Base-by-base conservation (phyloP, 2,888 invertebrate species). In the Plebejus melissa region DNA sequence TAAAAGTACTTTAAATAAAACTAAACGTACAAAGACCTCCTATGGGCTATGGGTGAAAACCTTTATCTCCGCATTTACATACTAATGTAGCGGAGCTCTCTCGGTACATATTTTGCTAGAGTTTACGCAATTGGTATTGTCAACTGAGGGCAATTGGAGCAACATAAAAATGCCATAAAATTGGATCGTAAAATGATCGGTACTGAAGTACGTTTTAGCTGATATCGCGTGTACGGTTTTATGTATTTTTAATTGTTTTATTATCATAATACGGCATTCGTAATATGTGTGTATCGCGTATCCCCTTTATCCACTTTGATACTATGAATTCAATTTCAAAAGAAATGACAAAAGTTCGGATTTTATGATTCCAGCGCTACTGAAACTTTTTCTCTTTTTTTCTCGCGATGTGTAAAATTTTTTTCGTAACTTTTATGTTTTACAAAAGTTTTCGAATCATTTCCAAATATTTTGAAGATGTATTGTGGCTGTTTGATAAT, bases 151-250 rank as follows among this genome's bases (percentile, higher is more conserved):
- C 90, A 90, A 93, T 93, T 90, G 90, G 82, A 88, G 89, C 88
- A 79, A 82, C 85, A 90, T 93, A 92, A 92, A 93, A 91, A 88
- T 81, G 83, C 88, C 87, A 88, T 93, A 92, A 92, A 91, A 84
- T 85, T 81, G 79, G 85, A 82, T 91, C 93, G 90, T 93, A 92
- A 93, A 93, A 89, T 84, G 84, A 87, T 88, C 90, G 88, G 88
- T 88, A 83, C 80, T 82, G 81, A 84, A 86, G 83, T 84, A 82
- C 85, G 86, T 87, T 86, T 87, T 85, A 82, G 77, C 79, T 75
- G 79, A 81, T 82, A 80, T 82, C 82, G 82, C 83, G 83, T 83
- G 79, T 79, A 76, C 70, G 79, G 80, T 80, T 76, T 81, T 81
- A 77, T 84, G 58, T 70, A 69, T 57, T 75, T 75, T 69, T 69